Base-by-base conservation (phyloP, 2,113 vertebrate species). In the Platysteira castanea region DNA sequence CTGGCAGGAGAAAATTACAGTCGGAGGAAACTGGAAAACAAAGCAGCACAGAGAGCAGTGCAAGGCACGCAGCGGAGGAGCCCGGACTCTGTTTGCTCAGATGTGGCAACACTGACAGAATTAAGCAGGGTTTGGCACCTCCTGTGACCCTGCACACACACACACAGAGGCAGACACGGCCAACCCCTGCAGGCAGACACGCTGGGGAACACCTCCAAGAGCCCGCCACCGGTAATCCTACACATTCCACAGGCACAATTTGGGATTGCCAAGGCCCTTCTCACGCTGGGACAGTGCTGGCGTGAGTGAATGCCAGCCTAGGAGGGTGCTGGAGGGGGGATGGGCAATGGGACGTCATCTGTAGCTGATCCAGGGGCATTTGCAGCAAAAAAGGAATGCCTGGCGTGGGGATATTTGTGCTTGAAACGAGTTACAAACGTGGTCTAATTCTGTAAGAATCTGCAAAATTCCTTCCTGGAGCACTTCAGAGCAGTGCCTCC, bases 211-310 rank as follows among this genome's bases (percentile, higher is more conserved):
- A 2, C 37, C 42, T 79, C 18, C 26, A 21, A 13, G 16, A 41
- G 37, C 57, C 30, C 47, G 35, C 44, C 16, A 20, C 42, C 26
- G 17, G 18, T 15, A 44, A 46, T 37, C 31, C 14, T n/a, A 15
- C 28, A 10, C 11, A 7, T 60, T 65, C 57, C n/a, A 14, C 13
- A 39, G 0, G 1, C 19, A 4, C 19, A 39, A 0, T 19, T 3
- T 7, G 47, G 37, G 52, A 35, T 33, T 2, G 3, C 31, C 13
- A 37, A 7, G 14, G 56, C 63, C 10, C 11, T 77, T 49, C 41
- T 52, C 47, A 7, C 1, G 6, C 3, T 0, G 13, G 18, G 10
- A 3, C 6, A 7, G 37, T 0, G 8, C 11, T 35, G 71, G 35
- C 8, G 4, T 2, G 6, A n/a, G 50, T 8, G 47, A 30, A 27